Percentiles rank a stretch among this genome's conserved stretches.
Evolutionary conservation across 2,797 vertebrate genomes (phyloP).

Genomic region (Triplophysa yarkandensis): DNA sequence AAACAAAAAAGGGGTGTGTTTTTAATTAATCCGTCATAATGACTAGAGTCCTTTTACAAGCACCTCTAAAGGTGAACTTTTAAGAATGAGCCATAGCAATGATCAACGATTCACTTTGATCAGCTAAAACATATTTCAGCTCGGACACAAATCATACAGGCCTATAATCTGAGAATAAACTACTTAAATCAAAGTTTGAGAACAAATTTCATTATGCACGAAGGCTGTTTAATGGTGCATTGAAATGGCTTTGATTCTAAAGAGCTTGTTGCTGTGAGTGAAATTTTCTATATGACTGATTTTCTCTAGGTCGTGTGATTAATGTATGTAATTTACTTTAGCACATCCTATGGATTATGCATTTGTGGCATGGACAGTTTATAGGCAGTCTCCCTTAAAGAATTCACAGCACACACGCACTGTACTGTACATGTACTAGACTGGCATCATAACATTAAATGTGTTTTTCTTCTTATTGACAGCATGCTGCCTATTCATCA

Average conservation of each 20-base stretch:
- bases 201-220: background rate
- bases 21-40: constrained; percentile 71
- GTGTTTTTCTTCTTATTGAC: constrained; percentile 23
- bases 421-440: background rate
- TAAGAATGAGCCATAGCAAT: constrained; percentile 29
- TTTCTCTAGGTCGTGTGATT: constrained; percentile 68
- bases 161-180: constrained; percentile 25
- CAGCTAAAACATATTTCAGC: constrained; percentile 25
- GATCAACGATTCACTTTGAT: constrained; percentile 10
- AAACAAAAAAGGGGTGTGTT: constrained; percentile 64
- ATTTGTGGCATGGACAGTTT: constrained; percentile 47
- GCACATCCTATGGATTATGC: constrained; percentile 60
- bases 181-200: background rate
- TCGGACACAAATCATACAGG: background rate
- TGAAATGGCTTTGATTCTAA: constrained; percentile 53
- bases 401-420: background rate
- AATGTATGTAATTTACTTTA: constrained; percentile 66
- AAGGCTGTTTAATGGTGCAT: constrained; percentile 11
- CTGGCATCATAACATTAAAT: constrained; percentile 1
- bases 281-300: constrained; percentile 56
- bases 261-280: constrained; percentile 50
- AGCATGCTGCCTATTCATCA: constrained; percentile 28
- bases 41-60: constrained; percentile 61
- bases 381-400: background rate
- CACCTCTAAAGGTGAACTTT: constrained; percentile 52